Base-by-base conservation (phyloP, 2,113 vertebrate species). In the Arvicanthis niloticus region DNA sequence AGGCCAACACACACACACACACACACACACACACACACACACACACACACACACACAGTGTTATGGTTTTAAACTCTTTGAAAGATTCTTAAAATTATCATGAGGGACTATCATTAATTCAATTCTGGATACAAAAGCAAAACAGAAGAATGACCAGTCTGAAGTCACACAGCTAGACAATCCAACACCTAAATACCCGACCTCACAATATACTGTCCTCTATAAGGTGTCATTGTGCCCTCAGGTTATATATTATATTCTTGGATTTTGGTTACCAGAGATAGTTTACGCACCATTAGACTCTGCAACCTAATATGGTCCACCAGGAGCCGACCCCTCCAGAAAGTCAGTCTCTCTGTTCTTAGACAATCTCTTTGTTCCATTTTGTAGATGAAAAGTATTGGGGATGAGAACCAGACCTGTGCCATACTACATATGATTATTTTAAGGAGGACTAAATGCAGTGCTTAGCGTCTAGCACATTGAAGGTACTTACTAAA, bases 381-480 rank as follows among this genome's bases (percentile, higher is more conserved):
- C 12, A 34, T 48, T 58, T 89, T 75, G 72, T 77, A 67, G 53
- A 45, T 91, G n/a, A 65, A 94, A 90, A 89, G 53, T 16, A 68
- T 65, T 80, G 40, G 11, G n/a, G 15, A 48, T 94, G 81, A 92
- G 80, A 87, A 72, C 53, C 51, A 21, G 11, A 31, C 4, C 48
- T 80, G 29, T 68, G 21, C 24, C 3, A 53, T 67, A 58, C 16
- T 31, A 37, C 48, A 53, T 31, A 11, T 40, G 13, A 58, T 82
- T 89, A 81, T 70, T 92, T 65, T 95, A 82, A 89, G 88, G 15
- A 75, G 16, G 21, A 88, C 67, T 51, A 31, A 62, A 34, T 45
- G 37, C 12, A 45, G 26, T 90, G 68, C 65, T 58, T 80, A 75
- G 48, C 65, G 42, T 82, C 89, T 92, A 77, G 40, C 73, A 76